Percentiles rank a stretch among this genome's conserved stretches.
These are phyloP conservation scores for Antrozous pallidus DNA, from an alignment of 2,797 vertebrate species.

Conservation along the genomic window DNA sequence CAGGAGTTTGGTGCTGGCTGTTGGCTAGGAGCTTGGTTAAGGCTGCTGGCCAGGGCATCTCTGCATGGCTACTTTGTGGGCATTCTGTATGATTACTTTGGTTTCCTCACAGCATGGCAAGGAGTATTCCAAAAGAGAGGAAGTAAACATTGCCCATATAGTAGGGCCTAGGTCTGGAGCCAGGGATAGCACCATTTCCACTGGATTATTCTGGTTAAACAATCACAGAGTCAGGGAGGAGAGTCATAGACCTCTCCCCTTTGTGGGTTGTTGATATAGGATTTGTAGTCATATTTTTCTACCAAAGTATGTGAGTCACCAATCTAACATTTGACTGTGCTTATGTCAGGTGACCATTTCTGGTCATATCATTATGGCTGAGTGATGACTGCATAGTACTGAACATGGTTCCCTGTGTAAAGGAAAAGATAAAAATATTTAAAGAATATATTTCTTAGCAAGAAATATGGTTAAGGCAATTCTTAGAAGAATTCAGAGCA, in stretches of 20 bases:
- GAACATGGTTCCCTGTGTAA: neutral
- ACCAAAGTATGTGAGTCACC: neutral
- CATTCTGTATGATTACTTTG: too few relatives aligned
- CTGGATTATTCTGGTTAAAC: neutral
- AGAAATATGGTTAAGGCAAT: neutral
- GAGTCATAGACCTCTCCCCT: neutral
- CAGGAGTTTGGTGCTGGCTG: neutral
- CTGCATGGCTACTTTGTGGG: neutral
- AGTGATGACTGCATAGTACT: neutral
- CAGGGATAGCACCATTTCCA: neutral
- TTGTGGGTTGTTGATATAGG: neutral
- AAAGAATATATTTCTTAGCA: neutral
- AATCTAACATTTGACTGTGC: neutral
- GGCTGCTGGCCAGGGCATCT: neutral
- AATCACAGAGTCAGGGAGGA: neutral
- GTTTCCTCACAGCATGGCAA: neutral
- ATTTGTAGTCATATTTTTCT: neutral
- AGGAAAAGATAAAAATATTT: neutral
- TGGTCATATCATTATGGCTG: neutral
- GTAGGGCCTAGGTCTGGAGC: neutral
- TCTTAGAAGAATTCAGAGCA: neutral
- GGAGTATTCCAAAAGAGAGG: neutral
- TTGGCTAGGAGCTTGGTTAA: neutral
- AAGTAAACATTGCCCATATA: neutral
- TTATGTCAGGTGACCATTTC: neutral